A percentile compares a stretch with the other conserved stretches of the same genome.
phyloP scores from a whole-genome alignment of 2,888 invertebrate species.

The Morpho achilles region DNA sequence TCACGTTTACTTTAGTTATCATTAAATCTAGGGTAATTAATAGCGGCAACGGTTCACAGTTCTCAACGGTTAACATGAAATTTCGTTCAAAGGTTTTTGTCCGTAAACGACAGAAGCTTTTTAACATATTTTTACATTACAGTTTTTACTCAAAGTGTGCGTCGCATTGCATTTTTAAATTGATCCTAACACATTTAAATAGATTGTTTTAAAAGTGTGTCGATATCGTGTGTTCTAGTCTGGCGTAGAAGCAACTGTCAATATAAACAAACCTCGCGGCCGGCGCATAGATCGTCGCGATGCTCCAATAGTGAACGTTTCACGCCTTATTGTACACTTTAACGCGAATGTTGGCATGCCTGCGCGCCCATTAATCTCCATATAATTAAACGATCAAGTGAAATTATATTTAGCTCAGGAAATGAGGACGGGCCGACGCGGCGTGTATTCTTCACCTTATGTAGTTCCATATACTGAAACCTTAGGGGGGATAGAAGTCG shows the following conservation, averaged over 20 bases:
- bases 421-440: constrained; percentile 61
- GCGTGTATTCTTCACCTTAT: constrained; percentile 41
- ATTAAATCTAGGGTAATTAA: no score
- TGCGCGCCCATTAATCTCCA: constrained; percentile 71
- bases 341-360: constrained; percentile 66
- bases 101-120: no score
- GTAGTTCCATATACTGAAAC: constrained; percentile 1
- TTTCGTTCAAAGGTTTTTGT: no score
- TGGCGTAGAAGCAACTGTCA: constrained; percentile 2
- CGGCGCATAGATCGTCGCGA: constrained; percentile 13
- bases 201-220: no score
- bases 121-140: no score
- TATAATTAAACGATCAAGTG: constrained; percentile 78
- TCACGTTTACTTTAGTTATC: no score
- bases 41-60: no score
- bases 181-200: no score
- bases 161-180: no score
- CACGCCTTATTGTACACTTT: constrained; percentile 58
- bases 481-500: constrained; percentile 2
- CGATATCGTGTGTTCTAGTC: no score
- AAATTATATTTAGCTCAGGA: constrained; percentile 75
- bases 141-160: no score
- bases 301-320: constrained; percentile 47
- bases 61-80: no score
- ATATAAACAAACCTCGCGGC: constrained; percentile 29